These are phyloP conservation scores for Dyspetes luteomarginatus DNA, from an alignment of 2,888 invertebrate genomes.

Conservation along the genomic window DNA sequence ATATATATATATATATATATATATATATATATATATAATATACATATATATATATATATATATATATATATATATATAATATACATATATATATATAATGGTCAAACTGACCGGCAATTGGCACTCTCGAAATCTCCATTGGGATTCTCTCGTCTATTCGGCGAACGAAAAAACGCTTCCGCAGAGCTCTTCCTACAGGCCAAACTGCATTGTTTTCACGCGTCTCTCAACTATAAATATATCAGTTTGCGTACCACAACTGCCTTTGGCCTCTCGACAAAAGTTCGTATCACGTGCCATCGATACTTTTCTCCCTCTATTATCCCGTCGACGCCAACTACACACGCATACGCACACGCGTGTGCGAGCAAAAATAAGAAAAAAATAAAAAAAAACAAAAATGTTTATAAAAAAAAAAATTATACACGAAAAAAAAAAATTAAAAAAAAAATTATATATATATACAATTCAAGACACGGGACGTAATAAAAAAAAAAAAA, in stretches of 20 bases:
- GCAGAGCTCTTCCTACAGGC: constrained; percentile 77
- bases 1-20: too few species aligned
- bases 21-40: too few species aligned
- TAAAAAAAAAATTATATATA: not conserved
- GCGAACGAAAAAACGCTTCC: constrained; percentile 60
- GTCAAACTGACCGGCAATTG: not conserved
- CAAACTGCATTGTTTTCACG: constrained; percentile 79
- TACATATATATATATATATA: not conserved
- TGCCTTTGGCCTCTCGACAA: constrained; percentile 72
- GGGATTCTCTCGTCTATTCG: not conserved
- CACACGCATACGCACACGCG: not conserved
- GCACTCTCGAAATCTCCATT: not conserved
- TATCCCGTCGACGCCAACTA: not conserved
- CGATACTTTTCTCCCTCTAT: constrained; percentile 75
- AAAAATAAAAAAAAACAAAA: not conserved
- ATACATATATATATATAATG: not conserved
- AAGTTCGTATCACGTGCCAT: constrained; percentile 75
- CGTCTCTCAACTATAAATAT: constrained; percentile 79
- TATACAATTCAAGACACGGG: constrained; percentile 1
- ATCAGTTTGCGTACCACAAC: constrained; percentile 75
- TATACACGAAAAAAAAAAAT: not conserved
- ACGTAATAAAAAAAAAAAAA: constrained; percentile 17
- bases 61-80: not conserved
- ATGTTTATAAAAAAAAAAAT: not conserved
- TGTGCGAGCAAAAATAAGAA: not conserved